Evolutionary conservation across 2,888 invertebrate species (phyloP).

Genomic region (Pinctada fucata): DNA sequence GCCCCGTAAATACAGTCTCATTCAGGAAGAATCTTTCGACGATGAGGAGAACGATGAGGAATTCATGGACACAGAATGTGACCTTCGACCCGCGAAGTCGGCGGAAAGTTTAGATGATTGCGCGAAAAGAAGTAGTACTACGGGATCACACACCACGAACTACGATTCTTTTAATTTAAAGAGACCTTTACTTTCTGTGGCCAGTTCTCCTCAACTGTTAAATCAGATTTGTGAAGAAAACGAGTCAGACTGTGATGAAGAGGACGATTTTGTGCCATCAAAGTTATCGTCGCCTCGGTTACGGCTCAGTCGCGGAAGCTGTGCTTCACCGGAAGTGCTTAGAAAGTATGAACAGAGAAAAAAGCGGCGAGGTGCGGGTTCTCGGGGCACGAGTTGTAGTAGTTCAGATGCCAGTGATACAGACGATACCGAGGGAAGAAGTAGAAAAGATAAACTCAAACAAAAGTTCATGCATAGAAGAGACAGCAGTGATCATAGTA

Average conservation of each 20-base stretch:
- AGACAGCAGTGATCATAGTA: conserved; percentile 75
- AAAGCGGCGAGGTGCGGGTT: conserved; percentile 83
- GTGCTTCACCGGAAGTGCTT: conserved; percentile 75
- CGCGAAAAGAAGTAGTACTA: conserved; percentile 8
- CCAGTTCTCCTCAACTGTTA: conserved; percentile 79
- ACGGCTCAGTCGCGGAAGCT: conserved; percentile 53
- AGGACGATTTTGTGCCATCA: conserved; percentile 65
- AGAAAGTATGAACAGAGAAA: conserved; percentile 78
- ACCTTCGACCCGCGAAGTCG: conserved; percentile 60
- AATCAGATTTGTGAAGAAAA: conserved; percentile 86
- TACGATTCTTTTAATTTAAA: conserved; percentile 64
- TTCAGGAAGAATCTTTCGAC: conserved; percentile 94
- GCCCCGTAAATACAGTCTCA: conserved; percentile 92
- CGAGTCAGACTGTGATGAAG: conserved; percentile 77
- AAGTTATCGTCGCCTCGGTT: conserved; percentile 61
- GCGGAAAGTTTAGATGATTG: conserved; percentile 61
- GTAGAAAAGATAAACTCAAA: conserved; percentile 70
- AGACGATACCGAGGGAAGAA: conserved; percentile 78
- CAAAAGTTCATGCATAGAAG: conserved; percentile 70
- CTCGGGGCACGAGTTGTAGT: conserved; percentile 87
- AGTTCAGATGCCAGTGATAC: conserved; percentile 94
- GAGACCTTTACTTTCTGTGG: conserved; percentile 77
- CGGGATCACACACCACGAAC: conserved; percentile 40
- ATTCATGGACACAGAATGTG: conserved; percentile 51
- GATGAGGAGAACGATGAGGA: conserved; percentile 76